Percentiles rank a stretch among this genome's conserved stretches.
Evolutionary conservation across 2,797 vertebrate species (phyloP).

Genomic region (Champsocephalus esox): DNA sequence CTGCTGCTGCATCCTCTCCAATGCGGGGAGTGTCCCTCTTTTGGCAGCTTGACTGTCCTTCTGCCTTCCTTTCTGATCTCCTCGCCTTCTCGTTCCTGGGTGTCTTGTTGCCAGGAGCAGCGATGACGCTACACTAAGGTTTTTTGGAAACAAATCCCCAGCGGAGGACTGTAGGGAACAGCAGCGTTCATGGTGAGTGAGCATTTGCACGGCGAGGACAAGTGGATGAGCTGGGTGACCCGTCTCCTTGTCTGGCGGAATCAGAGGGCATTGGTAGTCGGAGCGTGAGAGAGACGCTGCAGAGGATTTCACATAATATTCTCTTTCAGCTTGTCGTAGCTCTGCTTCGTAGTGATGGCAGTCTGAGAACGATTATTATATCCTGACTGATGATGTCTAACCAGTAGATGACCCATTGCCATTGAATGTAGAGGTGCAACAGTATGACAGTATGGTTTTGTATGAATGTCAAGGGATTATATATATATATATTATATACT

Average conservation of each 20-base stretch:
- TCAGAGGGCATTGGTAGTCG: slow-evolving; percentile 55
- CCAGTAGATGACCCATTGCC: neutral
- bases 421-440: slow-evolving; percentile 20
- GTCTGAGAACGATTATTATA: slow-evolving; percentile 16
- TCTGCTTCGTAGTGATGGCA: slow-evolving; percentile 20
- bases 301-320: slow-evolving; percentile 59
- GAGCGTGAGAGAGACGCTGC: slow-evolving; percentile 41
- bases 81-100: slow-evolving; percentile 49
- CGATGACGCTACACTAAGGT: slow-evolving; percentile 69
- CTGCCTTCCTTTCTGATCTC: slow-evolving; percentile 47
- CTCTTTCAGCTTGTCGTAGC: slow-evolving; percentile 38
- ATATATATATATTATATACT: neutral
- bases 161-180: slow-evolving; percentile 77
- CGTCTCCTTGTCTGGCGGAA: slow-evolving; percentile 50
- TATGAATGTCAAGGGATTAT: slow-evolving; percentile 43
- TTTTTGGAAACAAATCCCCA: slow-evolving; percentile 54
- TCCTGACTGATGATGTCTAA: neutral
- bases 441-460: slow-evolving; percentile 28
- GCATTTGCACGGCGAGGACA: slow-evolving; percentile 32
- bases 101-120: slow-evolving; percentile 72
- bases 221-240: slow-evolving; percentile 30
- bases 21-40: slow-evolving; percentile 66
- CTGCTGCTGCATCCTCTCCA: slow-evolving; percentile 65
- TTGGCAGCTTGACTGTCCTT: slow-evolving; percentile 53
- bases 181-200: slow-evolving; percentile 90